Base-by-base conservation (phyloP, 2,113 vertebrate species). In the Pholis gunnellus region DNA sequence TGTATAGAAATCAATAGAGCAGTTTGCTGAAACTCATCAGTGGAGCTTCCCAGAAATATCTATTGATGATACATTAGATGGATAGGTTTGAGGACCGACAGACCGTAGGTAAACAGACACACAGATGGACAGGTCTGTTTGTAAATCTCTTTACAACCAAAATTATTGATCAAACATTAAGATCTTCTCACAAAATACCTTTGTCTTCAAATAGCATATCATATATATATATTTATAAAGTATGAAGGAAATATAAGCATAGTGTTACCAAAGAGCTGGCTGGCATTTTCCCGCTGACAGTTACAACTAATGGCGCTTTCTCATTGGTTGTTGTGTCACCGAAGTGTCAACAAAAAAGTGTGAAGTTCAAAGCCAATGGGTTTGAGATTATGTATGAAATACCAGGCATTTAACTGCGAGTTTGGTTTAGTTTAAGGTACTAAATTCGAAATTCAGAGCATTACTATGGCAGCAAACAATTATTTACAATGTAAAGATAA, bases 1-100 rank as follows among this genome's bases (percentile, higher is more conserved):
- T 89, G 82, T 83, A 87, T 90, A 50, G 66, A 83, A 89, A 93
- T 93, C 90, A 71, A 93, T 92, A 82, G 20, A 83, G 77, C n/a
- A 75, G 82, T 82, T 93, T 84, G 73, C 84, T 83, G 82, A 88
- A 90, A 85, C 75, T 91, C 79, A 89, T 90, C 88, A 88, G 68
- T 42, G 57, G 66, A 52, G 78, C 85, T 93, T 94, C 91, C 90
- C 81, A 89, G 90, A 93, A 93, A 83, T 82, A 70, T 71, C 27
- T 64, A 65, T 40, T 61, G 60, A 75, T 72, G 76, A 77, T 82
- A 74, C 87, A 87, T 88, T 87, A 83, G 73, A 82, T 48, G 42
- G 57, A 78, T 61, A 56, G 66, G 54, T 72, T 57, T 52, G 81
- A 72, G 22, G 46, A 6, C 52, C 22, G 48, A 73, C 44, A 61